Evolutionary conservation across 2,888 invertebrate species (phyloP).

Genomic region (Anodontia alba): DNA sequence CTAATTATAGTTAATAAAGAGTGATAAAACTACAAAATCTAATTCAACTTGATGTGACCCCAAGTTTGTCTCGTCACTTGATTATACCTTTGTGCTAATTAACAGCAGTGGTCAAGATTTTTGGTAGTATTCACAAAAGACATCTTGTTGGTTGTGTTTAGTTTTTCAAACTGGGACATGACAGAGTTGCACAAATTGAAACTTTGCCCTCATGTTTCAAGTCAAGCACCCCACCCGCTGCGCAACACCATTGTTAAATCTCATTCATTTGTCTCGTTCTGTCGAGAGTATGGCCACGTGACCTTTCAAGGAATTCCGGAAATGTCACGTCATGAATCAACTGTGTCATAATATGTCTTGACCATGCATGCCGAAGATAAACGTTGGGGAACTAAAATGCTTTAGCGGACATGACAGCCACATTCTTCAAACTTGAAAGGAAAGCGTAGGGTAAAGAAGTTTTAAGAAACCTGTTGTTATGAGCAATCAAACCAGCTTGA

Average conservation of each 20-base stretch:
- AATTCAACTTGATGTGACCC: constrained; percentile 9
- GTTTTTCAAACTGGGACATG: constrained; percentile 14
- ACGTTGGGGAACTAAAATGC: not conserved
- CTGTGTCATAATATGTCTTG: not conserved
- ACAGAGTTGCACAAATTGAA: constrained; percentile 13
- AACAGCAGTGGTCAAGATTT: constrained; percentile 9
- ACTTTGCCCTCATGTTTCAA: constrained; percentile 1
- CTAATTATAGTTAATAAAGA: not conserved
- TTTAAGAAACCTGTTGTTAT: too few relatives aligned
- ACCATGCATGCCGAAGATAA: not conserved
- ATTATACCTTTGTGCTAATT: constrained; percentile 9
- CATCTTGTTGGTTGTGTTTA: constrained; percentile 12
- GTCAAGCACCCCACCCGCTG: constrained; percentile 16
- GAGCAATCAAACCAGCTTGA: too few relatives aligned
- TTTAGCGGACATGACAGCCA: too few relatives aligned
- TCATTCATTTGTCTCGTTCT: constrained; percentile 15
- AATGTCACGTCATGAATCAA: constrained; percentile 11
- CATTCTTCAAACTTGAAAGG: too few relatives aligned
- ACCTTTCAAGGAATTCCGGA: constrained; percentile 13
- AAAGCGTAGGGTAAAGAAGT: too few relatives aligned
- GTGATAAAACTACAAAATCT: not conserved
- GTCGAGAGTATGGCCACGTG: constrained; percentile 7
- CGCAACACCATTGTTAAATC: not conserved
- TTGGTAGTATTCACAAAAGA: constrained; percentile 9
- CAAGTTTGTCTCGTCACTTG: not conserved